phyloP scores from a whole-genome alignment of 1,140 invertebrate species.

The Tetramorium simillimum region DNA sequence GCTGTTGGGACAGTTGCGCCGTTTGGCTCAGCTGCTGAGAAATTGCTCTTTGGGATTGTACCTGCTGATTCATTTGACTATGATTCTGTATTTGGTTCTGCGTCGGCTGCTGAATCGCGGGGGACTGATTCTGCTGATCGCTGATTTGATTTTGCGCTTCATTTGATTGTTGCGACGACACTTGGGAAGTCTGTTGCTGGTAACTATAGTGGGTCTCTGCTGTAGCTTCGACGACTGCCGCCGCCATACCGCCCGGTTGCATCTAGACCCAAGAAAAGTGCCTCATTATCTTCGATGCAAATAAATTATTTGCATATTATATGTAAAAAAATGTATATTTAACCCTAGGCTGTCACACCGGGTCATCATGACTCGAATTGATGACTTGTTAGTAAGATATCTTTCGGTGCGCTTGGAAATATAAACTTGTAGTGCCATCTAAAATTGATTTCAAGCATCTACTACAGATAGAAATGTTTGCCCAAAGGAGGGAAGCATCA shows the following conservation, averaged over 20 bases:
- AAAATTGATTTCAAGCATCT: too few relatives aligned
- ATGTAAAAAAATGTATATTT: neutral
- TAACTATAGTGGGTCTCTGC: conserved; percentile 83
- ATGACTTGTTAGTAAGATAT: too few relatives aligned
- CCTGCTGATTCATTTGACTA: conserved; percentile 84
- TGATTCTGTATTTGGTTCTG: conserved; percentile 83
- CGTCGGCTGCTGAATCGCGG: conserved; percentile 83
- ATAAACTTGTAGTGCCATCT: too few relatives aligned
- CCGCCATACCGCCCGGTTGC: conserved; percentile 82
- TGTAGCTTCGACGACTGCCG: conserved; percentile 82
- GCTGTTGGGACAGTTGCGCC: conserved; percentile 80
- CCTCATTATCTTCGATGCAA: neutral
- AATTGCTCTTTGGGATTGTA: conserved; percentile 85
- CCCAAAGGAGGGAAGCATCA: too few relatives aligned
- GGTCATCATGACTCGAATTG: too few relatives aligned
- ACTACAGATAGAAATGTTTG: too few relatives aligned
- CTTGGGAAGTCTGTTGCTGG: conserved; percentile 83
- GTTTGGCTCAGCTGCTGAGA: conserved; percentile 79
- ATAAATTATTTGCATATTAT: neutral
- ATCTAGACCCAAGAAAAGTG: conserved; percentile 72
- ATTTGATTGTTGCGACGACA: conserved; percentile 79
- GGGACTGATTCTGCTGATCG: conserved; percentile 75
- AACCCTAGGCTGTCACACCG: neutral
- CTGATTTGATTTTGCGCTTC: conserved; percentile 82
- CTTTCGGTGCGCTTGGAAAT: too few relatives aligned